phyloP scores from a whole-genome alignment of 37 sponge, comb jelly and placozoan genomes.

The Agelas oroides region DNA sequence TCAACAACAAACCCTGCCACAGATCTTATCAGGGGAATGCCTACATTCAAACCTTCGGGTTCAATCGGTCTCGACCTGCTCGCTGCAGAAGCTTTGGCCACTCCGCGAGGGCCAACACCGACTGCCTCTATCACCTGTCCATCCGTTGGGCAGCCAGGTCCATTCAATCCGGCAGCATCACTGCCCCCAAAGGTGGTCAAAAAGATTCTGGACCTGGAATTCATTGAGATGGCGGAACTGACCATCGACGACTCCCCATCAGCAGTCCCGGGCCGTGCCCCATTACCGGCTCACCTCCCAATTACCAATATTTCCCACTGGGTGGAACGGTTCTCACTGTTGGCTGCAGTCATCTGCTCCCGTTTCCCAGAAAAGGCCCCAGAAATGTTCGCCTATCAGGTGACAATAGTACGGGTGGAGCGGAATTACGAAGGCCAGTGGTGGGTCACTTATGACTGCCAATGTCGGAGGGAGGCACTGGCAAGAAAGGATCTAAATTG shows the following conservation, averaged over 20 bases:
- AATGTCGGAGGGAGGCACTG: slow-evolving; percentile 19
- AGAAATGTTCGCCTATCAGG: slow-evolving; percentile 25
- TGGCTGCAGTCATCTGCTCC: slow-evolving; percentile 30
- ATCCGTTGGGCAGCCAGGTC: too few species aligned
- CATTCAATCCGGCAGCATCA: too few species aligned
- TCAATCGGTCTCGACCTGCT: too few species aligned
- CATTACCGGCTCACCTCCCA: slow-evolving; percentile 6
- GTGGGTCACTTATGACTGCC: slow-evolving; percentile 26
- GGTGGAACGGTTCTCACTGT: slow-evolving; percentile 26
- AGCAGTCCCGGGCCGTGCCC: not conserved
- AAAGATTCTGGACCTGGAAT: slow-evolving; percentile 1
- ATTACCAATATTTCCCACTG: slow-evolving; percentile 20
- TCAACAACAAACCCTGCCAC: too few species aligned
- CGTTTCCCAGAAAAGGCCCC: slow-evolving; percentile 46
- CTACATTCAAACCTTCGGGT: too few species aligned
- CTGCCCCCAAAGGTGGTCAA: not conserved
- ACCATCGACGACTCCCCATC: not conserved
- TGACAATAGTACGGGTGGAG: not conserved
- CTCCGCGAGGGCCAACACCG: too few species aligned
- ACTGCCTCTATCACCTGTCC: too few species aligned
- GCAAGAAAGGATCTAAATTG: slow-evolving; percentile 16
- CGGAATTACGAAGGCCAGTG: slow-evolving; percentile 2
- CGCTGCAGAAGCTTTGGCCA: too few species aligned
- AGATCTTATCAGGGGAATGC: too few species aligned
- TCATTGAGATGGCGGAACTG: not conserved